Evolutionary conservation across 2,888 invertebrate species (phyloP).

Genomic region (Ecdyonurus torrentis): DNA sequence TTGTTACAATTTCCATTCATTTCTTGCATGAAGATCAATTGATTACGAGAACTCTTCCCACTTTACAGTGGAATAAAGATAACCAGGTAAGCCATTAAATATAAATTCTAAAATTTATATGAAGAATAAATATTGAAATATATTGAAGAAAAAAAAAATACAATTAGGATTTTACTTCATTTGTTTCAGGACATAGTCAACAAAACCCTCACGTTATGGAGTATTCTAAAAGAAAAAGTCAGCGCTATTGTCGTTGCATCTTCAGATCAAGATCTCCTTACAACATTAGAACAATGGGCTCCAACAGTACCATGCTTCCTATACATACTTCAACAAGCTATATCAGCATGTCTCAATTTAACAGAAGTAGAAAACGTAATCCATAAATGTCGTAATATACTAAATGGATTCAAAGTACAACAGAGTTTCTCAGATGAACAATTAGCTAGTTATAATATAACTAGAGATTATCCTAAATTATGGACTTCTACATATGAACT

Average conservation of each 20-base stretch:
- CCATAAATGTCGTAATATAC: neutral
- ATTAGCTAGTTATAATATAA: conserved; percentile 1
- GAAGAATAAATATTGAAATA: too few species aligned
- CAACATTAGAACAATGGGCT: conserved; percentile 17
- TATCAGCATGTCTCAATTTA: neutral
- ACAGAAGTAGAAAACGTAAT: neutral
- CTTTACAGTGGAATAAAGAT: too few species aligned
- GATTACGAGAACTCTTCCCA: conserved; percentile 26
- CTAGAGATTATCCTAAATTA: conserved; percentile 24
- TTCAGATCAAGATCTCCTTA: conserved; percentile 21
- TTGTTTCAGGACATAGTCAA: conserved; percentile 21
- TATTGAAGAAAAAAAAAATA: too few species aligned
- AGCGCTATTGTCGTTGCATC: conserved; percentile 28
- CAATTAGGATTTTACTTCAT: too few species aligned
- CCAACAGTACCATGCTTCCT: neutral
- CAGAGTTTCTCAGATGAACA: neutral
- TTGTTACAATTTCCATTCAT: conserved; percentile 27
- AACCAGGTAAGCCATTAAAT: too few species aligned
- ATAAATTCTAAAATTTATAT: too few species aligned
- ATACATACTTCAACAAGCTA: neutral
- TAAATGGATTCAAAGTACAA: neutral
- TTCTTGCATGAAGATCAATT: conserved; percentile 26
- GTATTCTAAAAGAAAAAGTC: conserved; percentile 25
- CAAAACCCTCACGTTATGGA: conserved; percentile 26
- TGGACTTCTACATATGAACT: conserved; percentile 32